Percentiles rank a stretch among this genome's conserved stretches.
Conservation (phyloP, 2,113 vertebrate species). For the Rhabdomys dilectus region DNA sequence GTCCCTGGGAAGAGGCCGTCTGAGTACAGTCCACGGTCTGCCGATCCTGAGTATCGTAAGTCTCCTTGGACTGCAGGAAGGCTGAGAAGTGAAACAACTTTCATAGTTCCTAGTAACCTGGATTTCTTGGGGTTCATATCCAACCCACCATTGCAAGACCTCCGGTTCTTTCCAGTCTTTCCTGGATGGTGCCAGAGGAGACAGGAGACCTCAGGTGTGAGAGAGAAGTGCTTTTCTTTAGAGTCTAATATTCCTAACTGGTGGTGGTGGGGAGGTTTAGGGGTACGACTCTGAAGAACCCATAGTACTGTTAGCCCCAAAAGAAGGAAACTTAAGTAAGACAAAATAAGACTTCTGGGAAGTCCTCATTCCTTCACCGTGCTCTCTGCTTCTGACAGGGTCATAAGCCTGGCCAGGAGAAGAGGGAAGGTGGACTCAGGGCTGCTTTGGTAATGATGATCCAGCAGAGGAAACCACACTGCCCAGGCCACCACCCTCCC, state of each 20-base stretch:
- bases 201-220: neutral
- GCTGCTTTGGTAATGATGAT: too few relatives aligned
- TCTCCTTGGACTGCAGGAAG: neutral
- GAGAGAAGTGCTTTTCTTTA: neutral
- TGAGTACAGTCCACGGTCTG: neutral
- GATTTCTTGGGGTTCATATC: neutral
- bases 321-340: neutral
- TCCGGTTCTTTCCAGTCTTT: neutral
- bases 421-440: neutral
- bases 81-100: neutral
- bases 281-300: neutral
- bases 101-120: neutral
- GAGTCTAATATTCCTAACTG: neutral
- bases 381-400: neutral
- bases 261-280: fast-evolving
- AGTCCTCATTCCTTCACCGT: neutral
- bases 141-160: neutral
- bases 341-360: neutral
- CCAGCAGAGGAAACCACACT: neutral
- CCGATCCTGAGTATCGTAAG: neutral
- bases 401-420: neutral
- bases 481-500: neutral
- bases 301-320: neutral
- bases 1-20: neutral
- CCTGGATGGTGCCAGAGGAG: neutral